Conservation (phyloP, 2,797 vertebrate genomes). For the Rhabdomys pumilio region DNA sequence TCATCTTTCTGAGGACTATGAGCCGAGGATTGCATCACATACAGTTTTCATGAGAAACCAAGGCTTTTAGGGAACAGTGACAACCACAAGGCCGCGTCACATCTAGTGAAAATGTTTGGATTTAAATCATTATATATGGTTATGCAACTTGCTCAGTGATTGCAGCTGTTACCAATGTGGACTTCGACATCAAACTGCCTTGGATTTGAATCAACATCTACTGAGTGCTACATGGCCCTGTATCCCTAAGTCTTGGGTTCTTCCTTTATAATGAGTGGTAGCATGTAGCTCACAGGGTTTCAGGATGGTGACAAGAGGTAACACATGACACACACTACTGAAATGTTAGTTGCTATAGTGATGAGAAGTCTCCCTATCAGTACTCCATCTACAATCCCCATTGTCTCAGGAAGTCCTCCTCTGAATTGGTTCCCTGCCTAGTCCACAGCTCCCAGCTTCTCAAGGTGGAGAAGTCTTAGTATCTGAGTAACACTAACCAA, state of each 20-base stretch:
- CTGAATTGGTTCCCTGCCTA: not conserved
- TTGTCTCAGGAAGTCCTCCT: not conserved
- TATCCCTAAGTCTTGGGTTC: not conserved
- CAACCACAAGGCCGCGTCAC: not conserved
- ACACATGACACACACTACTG: not conserved
- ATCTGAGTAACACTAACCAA: not conserved
- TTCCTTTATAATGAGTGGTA: not conserved
- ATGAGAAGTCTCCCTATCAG: not conserved
- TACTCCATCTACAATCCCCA: rapidly evolving
- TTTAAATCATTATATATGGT: not conserved
- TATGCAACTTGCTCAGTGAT: not conserved
- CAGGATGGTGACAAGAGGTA: not conserved
- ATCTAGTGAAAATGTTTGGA: not conserved
- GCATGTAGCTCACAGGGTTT: not conserved
- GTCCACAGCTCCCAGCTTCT: not conserved
- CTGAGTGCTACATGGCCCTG: not conserved
- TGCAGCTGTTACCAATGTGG: not conserved
- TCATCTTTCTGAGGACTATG: not conserved
- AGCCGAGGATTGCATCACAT: not conserved
- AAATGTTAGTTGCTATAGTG: not conserved
- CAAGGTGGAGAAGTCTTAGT: too few species aligned
- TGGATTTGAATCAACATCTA: not conserved
- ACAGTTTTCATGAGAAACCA: not conserved
- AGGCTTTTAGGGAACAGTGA: not conserved
- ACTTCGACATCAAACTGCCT: not conserved